Percentiles rank a stretch among this genome's conserved stretches.
These are phyloP conservation scores for Phrynocephalus vlangalii DNA, from an alignment of 2,797 vertebrate genomes.

Conservation along the genomic window DNA sequence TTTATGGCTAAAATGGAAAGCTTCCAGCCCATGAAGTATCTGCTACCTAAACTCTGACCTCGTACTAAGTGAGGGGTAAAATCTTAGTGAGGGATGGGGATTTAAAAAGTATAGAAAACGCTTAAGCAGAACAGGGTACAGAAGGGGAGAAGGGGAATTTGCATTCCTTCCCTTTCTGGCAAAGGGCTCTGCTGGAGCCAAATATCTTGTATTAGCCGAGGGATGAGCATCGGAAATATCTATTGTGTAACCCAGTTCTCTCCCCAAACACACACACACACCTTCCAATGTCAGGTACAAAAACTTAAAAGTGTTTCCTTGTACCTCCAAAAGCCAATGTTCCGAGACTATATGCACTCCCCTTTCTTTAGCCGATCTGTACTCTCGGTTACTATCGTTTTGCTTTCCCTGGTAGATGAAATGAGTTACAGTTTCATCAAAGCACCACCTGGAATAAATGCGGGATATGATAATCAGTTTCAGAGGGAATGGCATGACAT, in stretches of 20 bases:
- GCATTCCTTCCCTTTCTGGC: no score
- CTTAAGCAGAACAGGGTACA: no score
- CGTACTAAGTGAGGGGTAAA: no score
- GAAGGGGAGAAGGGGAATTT: no score
- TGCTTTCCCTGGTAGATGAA: slow-evolving; percentile 95
- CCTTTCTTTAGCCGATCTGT: slow-evolving; percentile 91
- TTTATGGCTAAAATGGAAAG: no score
- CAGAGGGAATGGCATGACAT: not conserved
- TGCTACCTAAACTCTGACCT: no score
- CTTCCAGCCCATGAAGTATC: no score
- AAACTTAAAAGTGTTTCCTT: slow-evolving; percentile 51
- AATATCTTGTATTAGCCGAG: no score
- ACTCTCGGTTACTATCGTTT: slow-evolving; percentile 92
- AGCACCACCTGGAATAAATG: slow-evolving; percentile 86
- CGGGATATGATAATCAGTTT: not conserved
- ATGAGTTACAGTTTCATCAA: slow-evolving; percentile 95
- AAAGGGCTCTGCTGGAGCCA: no score
- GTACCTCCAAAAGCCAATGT: slow-evolving; percentile 93
- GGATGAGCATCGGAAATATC: no score
- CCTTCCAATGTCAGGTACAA: not conserved
- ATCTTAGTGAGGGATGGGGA: no score
- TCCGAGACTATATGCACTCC: slow-evolving; percentile 93
- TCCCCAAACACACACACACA: not conserved
- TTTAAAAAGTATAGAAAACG: no score
- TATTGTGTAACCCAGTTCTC: not conserved